Evolutionary conservation across 2,113 vertebrate genomes (phyloP).

Genomic region (Shinisaurus crocodilurus): DNA sequence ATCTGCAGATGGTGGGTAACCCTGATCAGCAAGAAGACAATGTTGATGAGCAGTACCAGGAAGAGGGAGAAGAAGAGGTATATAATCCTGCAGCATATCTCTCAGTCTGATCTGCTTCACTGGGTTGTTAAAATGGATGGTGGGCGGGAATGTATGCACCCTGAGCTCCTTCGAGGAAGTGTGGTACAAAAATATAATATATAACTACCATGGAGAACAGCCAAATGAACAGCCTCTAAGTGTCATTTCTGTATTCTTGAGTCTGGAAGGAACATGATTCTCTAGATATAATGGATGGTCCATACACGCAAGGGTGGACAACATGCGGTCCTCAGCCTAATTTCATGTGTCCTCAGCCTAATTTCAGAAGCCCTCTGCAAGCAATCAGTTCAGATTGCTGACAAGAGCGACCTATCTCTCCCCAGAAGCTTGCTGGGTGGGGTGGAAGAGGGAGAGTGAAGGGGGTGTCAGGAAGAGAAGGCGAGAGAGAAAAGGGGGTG

Average conservation of each 20-base stretch:
- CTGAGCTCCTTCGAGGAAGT: not conserved
- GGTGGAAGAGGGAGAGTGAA: not conserved
- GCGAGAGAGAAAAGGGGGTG: not conserved
- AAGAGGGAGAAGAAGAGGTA: constrained; percentile 96
- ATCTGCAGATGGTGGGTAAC: constrained; percentile 92
- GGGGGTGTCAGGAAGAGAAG: not conserved
- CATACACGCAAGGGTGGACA: not conserved
- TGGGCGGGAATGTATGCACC: not conserved
- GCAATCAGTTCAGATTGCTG: not conserved
- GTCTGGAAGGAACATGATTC: not conserved
- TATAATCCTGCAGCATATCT: not conserved
- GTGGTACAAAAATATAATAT: not conserved
- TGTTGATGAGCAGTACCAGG: constrained; percentile 95
- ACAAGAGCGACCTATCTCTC: not conserved
- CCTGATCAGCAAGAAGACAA: constrained; percentile 97
- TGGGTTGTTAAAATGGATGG: not conserved
- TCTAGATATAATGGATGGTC: not conserved
- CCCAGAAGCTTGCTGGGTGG: not conserved
- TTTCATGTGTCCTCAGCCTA: not conserved
- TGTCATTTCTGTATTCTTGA: not conserved
- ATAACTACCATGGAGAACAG: not conserved
- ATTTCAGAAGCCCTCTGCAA: not conserved
- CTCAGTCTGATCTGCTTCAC: not conserved
- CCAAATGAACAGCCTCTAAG: not conserved
- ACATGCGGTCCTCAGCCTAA: not conserved